A percentile compares a stretch with the other conserved stretches of the same genome.
Evolutionary conservation across 2,888 invertebrate genomes (phyloP).

Genomic region (Odontocolon sp.): DNA sequence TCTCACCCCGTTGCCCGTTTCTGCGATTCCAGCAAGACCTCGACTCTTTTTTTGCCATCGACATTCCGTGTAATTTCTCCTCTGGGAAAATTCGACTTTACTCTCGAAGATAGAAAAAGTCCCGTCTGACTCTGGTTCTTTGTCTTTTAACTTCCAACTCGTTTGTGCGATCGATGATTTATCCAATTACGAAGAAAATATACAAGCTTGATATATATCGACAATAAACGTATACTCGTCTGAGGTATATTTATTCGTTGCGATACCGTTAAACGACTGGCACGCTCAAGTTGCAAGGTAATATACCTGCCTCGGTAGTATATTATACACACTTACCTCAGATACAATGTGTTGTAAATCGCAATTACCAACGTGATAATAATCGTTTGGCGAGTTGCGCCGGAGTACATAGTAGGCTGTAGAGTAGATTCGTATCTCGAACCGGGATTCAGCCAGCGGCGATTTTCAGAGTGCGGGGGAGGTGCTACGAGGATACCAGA

Average conservation of each 20-base stretch:
- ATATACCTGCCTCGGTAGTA: conserved; percentile 41
- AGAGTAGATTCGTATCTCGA: conserved; percentile 55
- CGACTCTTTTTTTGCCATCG: neutral
- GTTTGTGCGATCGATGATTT: neutral
- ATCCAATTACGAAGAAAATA: conserved; percentile 1
- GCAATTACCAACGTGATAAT: conserved; percentile 58
- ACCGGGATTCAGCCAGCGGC: conserved; percentile 27
- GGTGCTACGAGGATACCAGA: conserved; percentile 33
- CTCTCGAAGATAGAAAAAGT: neutral
- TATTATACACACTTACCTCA: conserved; percentile 52
- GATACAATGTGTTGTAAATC: conserved; percentile 55
- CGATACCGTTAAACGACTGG: conserved; percentile 11
- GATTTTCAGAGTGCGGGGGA: conserved; percentile 33
- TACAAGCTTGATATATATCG: neutral
- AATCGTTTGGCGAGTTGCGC: conserved; percentile 43
- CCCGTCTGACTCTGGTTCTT: neutral
- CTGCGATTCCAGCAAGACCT: neutral
- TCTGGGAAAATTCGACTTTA: conserved; percentile 10
- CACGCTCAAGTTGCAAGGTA: conserved; percentile 11
- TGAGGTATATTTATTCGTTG: conserved; percentile 17
- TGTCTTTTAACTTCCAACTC: conserved; percentile 5
- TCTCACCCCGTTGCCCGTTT: conserved; percentile 1
- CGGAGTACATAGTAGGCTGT: conserved; percentile 17
- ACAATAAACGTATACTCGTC: neutral
- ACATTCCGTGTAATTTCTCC: conserved; percentile 5